phyloP scores from a whole-genome alignment of 2,113 vertebrate species.

The Poeciliopsis prolifica region DNA sequence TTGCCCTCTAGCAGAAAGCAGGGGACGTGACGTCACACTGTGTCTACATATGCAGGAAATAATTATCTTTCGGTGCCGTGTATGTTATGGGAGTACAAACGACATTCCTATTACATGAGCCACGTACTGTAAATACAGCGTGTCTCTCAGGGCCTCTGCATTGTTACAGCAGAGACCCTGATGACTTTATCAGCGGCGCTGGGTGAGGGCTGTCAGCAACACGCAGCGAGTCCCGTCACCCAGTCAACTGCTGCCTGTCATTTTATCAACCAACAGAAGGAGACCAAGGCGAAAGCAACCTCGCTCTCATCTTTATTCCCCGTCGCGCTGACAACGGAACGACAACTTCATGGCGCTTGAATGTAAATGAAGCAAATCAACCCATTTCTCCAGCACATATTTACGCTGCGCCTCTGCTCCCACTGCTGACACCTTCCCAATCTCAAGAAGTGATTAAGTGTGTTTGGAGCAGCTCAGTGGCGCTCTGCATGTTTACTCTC shows the following conservation, averaged over 20 bases:
- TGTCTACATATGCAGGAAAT: neutral
- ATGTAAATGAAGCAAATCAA: slow-evolving; percentile 53
- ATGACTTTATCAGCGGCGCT: slow-evolving; percentile 34
- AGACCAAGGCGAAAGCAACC: slow-evolving; percentile 19
- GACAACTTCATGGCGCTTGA: slow-evolving; percentile 54
- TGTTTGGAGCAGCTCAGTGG: slow-evolving; percentile 22
- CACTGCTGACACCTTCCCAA: slow-evolving; percentile 10
- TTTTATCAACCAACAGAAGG: slow-evolving; percentile 35
- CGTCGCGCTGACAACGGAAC: slow-evolving; percentile 34
- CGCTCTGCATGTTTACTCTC: slow-evolving; percentile 11
- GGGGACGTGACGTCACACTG: no score
- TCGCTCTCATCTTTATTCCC: slow-evolving; percentile 19
- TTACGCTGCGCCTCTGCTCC: slow-evolving; percentile 12
- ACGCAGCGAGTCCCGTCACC: slow-evolving; percentile 17
- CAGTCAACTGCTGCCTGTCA: slow-evolving; percentile 50
- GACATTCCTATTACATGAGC: neutral
- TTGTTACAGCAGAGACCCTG: slow-evolving; percentile 27
- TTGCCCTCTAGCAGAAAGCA: no score
- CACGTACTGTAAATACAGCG: no score
- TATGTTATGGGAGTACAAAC: neutral
- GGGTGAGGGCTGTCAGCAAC: slow-evolving; percentile 23
- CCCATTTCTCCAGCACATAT: slow-evolving; percentile 37
- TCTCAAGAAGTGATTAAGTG: slow-evolving; percentile 5
- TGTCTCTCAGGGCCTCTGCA: neutral
- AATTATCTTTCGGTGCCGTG: neutral